Evolutionary conservation across 53 echinoderm and acorn worm species (phyloP).

Genomic region (Antedon mediterranea): DNA sequence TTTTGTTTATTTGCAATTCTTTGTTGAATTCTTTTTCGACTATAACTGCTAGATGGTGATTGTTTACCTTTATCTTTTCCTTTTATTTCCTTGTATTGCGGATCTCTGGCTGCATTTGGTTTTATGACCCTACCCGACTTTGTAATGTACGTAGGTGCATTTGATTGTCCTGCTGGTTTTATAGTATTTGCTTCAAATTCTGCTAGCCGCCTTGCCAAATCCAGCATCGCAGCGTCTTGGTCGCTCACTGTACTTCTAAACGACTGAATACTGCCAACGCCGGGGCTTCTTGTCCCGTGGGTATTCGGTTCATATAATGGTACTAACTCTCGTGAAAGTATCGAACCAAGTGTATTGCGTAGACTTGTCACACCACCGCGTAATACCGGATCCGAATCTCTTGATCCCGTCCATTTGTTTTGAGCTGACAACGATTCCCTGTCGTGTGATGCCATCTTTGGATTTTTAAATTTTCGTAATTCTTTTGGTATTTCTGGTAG

Average conservation of each 20-base stretch:
- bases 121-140: constrained; percentile 9
- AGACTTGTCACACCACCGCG: background rate
- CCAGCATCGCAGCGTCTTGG: background rate
- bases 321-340: background rate
- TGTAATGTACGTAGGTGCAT: background rate
- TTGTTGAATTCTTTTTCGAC: background rate
- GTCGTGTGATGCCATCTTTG: background rate
- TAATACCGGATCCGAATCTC: background rate
- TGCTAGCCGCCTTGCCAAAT: background rate
- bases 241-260: background rate
- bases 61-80: background rate
- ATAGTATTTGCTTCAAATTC: background rate
- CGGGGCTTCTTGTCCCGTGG: background rate
- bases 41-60: background rate
- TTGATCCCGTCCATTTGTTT: background rate
- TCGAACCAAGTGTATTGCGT: background rate
- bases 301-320: background rate
- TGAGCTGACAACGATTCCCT: background rate
- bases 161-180: background rate
- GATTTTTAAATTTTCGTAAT: background rate
- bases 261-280: background rate
- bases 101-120: constrained; percentile 3
- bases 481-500: constrained; percentile 22
- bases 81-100: background rate
- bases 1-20: background rate